Conservation (phyloP, 2,888 invertebrate genomes). For the Miltochrista miniata region DNA sequence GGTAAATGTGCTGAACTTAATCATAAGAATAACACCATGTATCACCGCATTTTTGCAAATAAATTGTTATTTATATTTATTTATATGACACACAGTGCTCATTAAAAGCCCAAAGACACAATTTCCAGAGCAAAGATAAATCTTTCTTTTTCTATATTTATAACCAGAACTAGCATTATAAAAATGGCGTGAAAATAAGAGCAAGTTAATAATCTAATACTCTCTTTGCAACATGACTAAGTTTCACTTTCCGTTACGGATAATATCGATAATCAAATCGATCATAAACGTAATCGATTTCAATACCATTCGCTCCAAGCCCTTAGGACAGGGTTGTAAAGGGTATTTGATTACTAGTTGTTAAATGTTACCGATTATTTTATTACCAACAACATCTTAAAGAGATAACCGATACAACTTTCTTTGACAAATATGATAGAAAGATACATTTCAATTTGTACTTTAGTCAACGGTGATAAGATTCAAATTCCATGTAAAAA, state of each 20-base stretch:
- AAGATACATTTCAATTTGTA: not conserved
- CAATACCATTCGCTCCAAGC: constrained; percentile 33
- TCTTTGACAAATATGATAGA: constrained; percentile 8
- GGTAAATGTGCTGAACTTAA: too few relatives aligned
- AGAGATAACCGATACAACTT: constrained; percentile 23
- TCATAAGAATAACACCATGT: too few relatives aligned
- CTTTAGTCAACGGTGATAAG: not conserved
- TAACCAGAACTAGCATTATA: too few relatives aligned
- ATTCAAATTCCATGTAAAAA: not conserved
- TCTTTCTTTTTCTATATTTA: too few relatives aligned
- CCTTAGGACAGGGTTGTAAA: constrained; percentile 29
- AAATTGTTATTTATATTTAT: too few relatives aligned
- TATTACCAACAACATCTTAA: constrained; percentile 34
- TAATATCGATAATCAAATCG: constrained; percentile 31
- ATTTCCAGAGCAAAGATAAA: too few relatives aligned
- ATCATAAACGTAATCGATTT: constrained; percentile 37
- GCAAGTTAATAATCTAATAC: not conserved
- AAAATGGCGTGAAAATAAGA: too few relatives aligned
- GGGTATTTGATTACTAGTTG: constrained; percentile 40
- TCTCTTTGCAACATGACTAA: constrained; percentile 1
- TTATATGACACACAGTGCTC: too few relatives aligned
- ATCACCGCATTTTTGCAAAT: too few relatives aligned
- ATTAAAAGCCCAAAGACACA: too few relatives aligned
- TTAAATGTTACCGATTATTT: constrained; percentile 40
- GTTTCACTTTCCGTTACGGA: constrained; percentile 24